Evolutionary conservation across 2,888 invertebrate genomes (phyloP).

Genomic region (Protophormia terraenovae): DNA sequence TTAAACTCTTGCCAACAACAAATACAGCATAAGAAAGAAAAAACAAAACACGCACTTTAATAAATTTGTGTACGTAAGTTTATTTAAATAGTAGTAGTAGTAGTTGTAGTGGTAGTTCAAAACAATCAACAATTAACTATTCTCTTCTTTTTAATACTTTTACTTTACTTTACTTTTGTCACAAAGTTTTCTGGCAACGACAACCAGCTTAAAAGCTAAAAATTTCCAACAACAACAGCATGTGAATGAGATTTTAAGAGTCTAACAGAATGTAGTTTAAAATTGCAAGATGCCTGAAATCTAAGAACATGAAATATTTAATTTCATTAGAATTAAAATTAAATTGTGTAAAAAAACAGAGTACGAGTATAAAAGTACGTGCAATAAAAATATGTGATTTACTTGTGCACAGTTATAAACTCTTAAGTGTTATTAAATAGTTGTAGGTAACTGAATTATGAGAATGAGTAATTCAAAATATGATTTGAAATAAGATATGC

Average conservation of each 20-base stretch:
- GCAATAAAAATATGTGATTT: no score
- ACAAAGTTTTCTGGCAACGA: slow-evolving; percentile 21
- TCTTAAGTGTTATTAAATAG: no score
- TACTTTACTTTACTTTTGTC: slow-evolving; percentile 2
- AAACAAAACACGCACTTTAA: slow-evolving; percentile 3
- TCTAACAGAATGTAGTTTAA: not conserved
- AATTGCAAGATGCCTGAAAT: slow-evolving; percentile 3
- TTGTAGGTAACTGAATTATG: no score
- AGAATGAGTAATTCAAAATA: no score
- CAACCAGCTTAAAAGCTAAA: not conserved
- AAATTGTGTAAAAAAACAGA: slow-evolving; percentile 5
- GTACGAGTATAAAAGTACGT: not conserved
- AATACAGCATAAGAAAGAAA: not conserved
- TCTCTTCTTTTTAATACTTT: not conserved
- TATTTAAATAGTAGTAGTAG: not conserved
- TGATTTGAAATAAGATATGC: no score
- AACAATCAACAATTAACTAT: slow-evolving; percentile 58
- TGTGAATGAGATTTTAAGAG: not conserved
- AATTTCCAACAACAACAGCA: not conserved
- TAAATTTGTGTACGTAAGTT: not conserved
- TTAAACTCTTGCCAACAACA: not conserved
- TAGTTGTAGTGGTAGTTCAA: not conserved
- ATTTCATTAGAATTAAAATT: no score
- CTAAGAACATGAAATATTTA: not conserved
- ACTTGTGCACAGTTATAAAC: no score